Percentiles rank a stretch among this genome's conserved stretches.
These are phyloP conservation scores for Drosophila elegans DNA, from an alignment of 1,140 invertebrate genomes.

Conservation along the genomic window DNA sequence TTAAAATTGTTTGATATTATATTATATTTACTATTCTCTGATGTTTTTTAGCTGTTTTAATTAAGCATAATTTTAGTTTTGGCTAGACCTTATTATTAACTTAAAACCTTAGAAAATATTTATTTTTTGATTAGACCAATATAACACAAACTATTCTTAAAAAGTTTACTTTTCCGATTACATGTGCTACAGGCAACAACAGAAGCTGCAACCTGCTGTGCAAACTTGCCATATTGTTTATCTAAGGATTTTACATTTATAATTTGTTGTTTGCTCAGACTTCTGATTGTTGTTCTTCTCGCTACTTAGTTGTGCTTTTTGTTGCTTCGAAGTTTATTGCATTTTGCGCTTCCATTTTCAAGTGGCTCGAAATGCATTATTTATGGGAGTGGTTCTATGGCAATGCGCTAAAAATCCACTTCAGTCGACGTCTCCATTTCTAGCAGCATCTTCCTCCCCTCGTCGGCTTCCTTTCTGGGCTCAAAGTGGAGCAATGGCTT, in stretches of 20 bases:
- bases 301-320: constrained; percentile 16
- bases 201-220: constrained; percentile 34
- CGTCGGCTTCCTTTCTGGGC: not conserved
- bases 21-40: too few species aligned
- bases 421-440: constrained; percentile 38
- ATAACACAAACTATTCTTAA: not conserved
- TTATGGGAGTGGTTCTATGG: constrained; percentile 66
- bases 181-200: constrained; percentile 1
- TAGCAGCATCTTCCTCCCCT: constrained; percentile 6
- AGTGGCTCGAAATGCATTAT: constrained; percentile 72
- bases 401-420: constrained; percentile 76
- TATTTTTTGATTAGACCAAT: not conserved
- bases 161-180: constrained; percentile 1
- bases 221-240: constrained; percentile 31
- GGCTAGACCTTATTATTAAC: not conserved
- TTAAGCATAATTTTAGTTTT: too few species aligned
- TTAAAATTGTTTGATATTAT: too few species aligned
- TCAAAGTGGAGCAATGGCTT: constrained; percentile 75
- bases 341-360: constrained; percentile 66
- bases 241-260: constrained; percentile 43
- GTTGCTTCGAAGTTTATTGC: constrained; percentile 62
- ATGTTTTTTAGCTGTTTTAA: too few species aligned
- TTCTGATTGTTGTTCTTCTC: constrained; percentile 14
- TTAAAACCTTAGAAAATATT: not conserved
- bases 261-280: constrained; percentile 36